Conservation (phyloP, 92 coral and sea anemone genomes). For the Heliopora coerulea region DNA sequence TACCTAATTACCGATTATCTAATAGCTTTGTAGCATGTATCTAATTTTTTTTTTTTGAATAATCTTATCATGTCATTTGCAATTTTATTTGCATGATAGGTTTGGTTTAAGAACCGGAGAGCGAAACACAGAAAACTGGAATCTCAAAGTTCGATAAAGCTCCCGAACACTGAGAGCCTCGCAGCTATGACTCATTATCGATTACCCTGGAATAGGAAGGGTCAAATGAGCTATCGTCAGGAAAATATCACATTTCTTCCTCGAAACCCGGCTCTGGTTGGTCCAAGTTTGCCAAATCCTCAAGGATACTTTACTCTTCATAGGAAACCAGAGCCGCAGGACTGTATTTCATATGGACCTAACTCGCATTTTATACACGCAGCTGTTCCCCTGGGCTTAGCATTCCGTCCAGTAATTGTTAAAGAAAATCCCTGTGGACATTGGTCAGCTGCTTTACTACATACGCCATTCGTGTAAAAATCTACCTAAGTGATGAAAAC, state of each 20-base stretch:
- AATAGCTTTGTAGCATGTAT: no score
- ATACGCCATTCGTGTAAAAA: not conserved
- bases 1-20: no score
- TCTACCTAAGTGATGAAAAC: no score
- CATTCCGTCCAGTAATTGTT: not conserved
- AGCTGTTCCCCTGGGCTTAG: not conserved
- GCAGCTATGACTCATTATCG: slow-evolving; percentile 3
- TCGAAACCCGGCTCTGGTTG: not conserved
- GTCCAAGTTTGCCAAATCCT: not conserved
- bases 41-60: no score
- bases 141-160: slow-evolving; percentile 32
- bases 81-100: no score
- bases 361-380: not conserved
- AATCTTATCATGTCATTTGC: no score
- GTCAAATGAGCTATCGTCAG: slow-evolving; percentile 1
- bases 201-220: slow-evolving; percentile 20
- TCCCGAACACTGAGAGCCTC: not conserved
- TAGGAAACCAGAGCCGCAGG: not conserved
- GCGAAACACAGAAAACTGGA: slow-evolving; percentile 90
- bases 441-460: not conserved
- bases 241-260: slow-evolving; percentile 7
- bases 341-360: not conserved
- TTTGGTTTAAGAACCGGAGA: slow-evolving; percentile 93
- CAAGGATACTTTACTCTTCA: not conserved
- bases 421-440: not conserved